Evolutionary conservation across 2,797 vertebrate genomes (phyloP).

Genomic region (Setipinna tenuifilis): DNA sequence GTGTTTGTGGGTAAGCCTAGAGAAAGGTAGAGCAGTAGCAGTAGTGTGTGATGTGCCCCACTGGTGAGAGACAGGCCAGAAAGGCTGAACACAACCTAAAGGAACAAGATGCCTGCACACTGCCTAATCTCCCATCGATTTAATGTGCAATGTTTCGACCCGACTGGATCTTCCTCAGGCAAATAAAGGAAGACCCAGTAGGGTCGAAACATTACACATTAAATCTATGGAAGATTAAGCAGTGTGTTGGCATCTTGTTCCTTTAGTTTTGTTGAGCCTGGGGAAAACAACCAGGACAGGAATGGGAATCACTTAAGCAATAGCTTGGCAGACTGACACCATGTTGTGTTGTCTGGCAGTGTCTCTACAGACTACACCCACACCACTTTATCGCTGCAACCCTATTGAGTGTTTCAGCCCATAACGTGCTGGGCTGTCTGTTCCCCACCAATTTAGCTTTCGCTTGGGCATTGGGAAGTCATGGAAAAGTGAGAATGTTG

Average conservation of each 20-base stretch:
- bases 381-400: background rate
- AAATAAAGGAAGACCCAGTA: no score
- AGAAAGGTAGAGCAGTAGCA: no score
- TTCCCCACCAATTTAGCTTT: background rate
- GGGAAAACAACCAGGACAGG: slow-evolving; percentile 14
- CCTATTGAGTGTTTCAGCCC: background rate
- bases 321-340: background rate
- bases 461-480: background rate
- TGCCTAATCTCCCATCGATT: no score
- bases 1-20: slow-evolving; percentile 10
- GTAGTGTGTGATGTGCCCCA: no score
- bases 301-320: slow-evolving; percentile 14
- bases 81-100: no score
- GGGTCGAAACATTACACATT: no score
- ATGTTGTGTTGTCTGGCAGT: background rate
- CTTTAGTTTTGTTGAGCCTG: background rate
- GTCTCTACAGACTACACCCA: background rate
- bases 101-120: no score
- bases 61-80: no score
- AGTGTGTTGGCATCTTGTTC: background rate
- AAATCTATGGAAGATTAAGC: no score
- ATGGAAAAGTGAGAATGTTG: background rate
- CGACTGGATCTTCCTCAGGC: no score
- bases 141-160: no score
- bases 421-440: background rate